A percentile compares a stretch with the other conserved stretches of the same genome.
Evolutionary conservation across 1,140 invertebrate genomes (phyloP).

Genomic region (Cyclina sinensis): DNA sequence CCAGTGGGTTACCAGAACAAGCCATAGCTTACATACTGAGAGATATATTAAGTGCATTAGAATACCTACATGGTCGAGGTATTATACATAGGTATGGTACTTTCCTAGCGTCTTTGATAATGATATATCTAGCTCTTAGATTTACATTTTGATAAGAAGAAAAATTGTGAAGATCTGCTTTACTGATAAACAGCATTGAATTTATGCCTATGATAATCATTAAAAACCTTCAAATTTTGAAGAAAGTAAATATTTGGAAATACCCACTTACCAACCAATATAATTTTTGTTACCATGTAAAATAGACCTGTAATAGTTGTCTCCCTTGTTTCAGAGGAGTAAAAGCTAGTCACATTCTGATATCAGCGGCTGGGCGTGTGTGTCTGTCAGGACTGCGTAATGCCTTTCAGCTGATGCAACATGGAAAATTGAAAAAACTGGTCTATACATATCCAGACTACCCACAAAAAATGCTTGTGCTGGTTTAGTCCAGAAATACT

Average conservation of each 20-base stretch:
- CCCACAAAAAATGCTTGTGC: constrained; percentile 91
- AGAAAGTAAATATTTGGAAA: too few species aligned
- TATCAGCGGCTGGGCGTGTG: constrained; percentile 91
- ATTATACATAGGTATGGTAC: constrained; percentile 93
- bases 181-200: too few species aligned
- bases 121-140: too few species aligned
- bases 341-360: constrained; percentile 93
- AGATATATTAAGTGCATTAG: constrained; percentile 92
- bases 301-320: too few species aligned
- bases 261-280: too few species aligned
- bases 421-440: constrained; percentile 90
- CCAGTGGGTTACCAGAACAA: constrained; percentile 92
- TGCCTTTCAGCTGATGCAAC: constrained; percentile 91
- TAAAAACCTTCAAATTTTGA: too few species aligned
- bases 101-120: too few species aligned
- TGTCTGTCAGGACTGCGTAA: constrained; percentile 93
- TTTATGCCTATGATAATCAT: too few species aligned
- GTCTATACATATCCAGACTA: constrained; percentile 92
- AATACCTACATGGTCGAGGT: constrained; percentile 94
- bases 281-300: too few species aligned
- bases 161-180: too few species aligned
- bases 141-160: too few species aligned
- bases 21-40: constrained; percentile 93
- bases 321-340: constrained; percentile 89
- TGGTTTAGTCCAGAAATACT: constrained; percentile 97